Evolutionary conservation across 2,888 invertebrate genomes (phyloP).

Genomic region (Eulithis testata): DNA sequence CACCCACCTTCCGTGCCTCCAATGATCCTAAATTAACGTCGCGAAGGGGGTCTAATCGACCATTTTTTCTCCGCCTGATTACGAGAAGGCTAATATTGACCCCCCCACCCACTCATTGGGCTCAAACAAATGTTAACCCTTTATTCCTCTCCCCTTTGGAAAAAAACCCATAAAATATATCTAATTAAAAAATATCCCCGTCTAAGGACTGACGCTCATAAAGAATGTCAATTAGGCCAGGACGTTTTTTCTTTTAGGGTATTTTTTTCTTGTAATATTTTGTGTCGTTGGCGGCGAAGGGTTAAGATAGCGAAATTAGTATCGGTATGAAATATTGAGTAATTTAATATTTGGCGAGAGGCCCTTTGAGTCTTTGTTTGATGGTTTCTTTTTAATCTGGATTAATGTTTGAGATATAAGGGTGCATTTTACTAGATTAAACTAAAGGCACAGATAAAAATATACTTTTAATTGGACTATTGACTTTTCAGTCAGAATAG

Average conservation of each 20-base stretch:
- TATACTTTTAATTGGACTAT: background rate
- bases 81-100: constrained; percentile 82
- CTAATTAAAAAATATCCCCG: constrained; percentile 85
- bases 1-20: constrained; percentile 52
- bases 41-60: constrained; percentile 78
- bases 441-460: constrained; percentile 9
- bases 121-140: constrained; percentile 84
- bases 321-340: constrained; percentile 84
- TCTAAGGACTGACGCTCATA: constrained; percentile 84
- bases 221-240: constrained; percentile 84
- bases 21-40: constrained; percentile 83
- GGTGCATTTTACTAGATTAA: constrained; percentile 20
- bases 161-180: constrained; percentile 85
- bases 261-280: constrained; percentile 75
- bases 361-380: constrained; percentile 41
- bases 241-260: constrained; percentile 74
- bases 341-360: constrained; percentile 77
- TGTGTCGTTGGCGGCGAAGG: constrained; percentile 80
- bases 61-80: constrained; percentile 84
- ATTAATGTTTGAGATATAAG: constrained; percentile 44
- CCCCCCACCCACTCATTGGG: constrained; percentile 69
- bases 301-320: constrained; percentile 84
- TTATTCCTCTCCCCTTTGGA: constrained; percentile 80
- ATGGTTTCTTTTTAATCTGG: constrained; percentile 48
- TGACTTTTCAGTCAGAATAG: background rate